These are phyloP conservation scores for Ceyx melanurus DNA, from an alignment of 2,113 vertebrate species.

Conservation along the genomic window DNA sequence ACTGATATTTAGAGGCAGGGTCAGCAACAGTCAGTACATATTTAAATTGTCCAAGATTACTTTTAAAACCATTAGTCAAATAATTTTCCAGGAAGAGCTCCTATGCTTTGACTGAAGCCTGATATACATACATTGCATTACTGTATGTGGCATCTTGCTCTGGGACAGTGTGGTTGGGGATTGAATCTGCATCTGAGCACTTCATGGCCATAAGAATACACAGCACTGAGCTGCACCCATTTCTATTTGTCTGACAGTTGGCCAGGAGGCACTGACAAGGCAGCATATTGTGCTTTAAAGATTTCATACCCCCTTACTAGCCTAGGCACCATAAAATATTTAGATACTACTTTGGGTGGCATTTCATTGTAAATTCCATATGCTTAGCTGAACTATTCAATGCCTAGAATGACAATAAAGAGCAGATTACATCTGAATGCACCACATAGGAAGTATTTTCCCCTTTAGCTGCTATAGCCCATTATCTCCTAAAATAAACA, in stretches of 20 bases:
- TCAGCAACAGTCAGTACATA: neutral
- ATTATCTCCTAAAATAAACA: conserved; percentile 34
- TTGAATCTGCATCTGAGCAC: neutral
- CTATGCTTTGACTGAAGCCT: neutral
- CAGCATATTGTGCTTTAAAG: neutral
- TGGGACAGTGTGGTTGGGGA: neutral
- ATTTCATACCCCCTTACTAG: conserved; percentile 1
- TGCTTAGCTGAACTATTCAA: conserved; percentile 37
- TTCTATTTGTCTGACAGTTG: neutral
- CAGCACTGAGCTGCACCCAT: neutral
- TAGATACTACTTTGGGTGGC: neutral
- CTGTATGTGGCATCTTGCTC: neutral
- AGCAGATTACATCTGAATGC: conserved; percentile 18
- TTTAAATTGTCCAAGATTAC: neutral
- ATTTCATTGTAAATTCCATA: conserved; percentile 39
- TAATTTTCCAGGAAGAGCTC: neutral
- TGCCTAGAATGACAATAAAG: conserved; percentile 34
- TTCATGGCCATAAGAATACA: neutral
- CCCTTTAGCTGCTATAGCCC: neutral
- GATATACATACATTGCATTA: neutral
- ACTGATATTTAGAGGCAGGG: neutral
- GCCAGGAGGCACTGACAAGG: neutral
- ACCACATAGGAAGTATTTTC: neutral
- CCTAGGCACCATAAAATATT: conserved; percentile 38
- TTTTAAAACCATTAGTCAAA: neutral